Conservation (phyloP, 2,113 vertebrate species). For the Eublepharis macularius region DNA sequence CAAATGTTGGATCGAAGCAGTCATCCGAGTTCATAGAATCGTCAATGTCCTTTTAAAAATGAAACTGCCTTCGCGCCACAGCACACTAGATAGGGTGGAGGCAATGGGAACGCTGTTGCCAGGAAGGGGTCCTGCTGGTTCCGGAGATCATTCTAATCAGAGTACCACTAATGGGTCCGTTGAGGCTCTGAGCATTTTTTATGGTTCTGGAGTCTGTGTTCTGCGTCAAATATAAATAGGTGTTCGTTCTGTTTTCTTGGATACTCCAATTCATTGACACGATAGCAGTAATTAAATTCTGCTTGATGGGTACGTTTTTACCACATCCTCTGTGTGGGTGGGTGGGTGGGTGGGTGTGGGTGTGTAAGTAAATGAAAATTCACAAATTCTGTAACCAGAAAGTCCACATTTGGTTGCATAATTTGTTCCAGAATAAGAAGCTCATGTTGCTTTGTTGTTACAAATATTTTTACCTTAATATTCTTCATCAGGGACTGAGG, state of each 20-base stretch:
- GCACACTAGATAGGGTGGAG: fast-evolving
- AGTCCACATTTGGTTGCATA: neutral
- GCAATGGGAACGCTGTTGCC: neutral
- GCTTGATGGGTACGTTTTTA: neutral
- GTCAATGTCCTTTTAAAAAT: fast-evolving
- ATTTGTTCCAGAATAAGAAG: neutral
- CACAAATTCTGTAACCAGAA: neutral
- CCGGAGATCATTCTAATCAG: fast-evolving
- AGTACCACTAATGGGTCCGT: neutral
- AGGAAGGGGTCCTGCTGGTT: neutral
- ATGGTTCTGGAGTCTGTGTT: fast-evolving
- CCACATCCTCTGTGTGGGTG: too few relatives aligned
- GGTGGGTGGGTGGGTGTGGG: too few relatives aligned
- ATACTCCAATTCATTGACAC: neutral
- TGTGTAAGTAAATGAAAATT: neutral
- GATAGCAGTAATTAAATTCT: neutral
- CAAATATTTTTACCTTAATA: neutral
- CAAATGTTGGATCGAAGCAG: neutral
- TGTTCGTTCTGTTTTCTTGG: neutral
- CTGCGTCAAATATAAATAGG: neutral
- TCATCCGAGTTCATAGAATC: neutral
- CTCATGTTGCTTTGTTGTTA: neutral
- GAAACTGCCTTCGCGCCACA: fast-evolving
- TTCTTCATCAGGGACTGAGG: neutral
- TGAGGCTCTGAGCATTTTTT: neutral